Evolutionary conservation across 2,113 vertebrate genomes (phyloP).

Genomic region (Scopus umbretta): DNA sequence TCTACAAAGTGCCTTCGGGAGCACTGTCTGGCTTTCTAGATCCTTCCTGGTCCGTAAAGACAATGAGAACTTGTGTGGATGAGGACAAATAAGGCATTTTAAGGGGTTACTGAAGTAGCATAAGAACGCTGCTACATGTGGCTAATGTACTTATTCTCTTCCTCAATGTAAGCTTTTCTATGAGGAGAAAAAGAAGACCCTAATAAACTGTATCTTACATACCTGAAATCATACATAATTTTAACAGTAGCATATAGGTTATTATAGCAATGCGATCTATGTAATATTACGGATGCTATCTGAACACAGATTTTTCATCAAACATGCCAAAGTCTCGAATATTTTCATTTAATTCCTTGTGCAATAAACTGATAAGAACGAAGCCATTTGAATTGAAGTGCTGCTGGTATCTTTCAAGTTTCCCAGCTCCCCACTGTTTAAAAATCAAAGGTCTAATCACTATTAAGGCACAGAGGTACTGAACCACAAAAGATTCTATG

Average conservation of each 20-base stretch:
- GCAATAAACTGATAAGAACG: background rate
- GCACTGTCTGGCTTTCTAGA: background rate
- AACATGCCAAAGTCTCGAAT: background rate
- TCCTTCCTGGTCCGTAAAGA: background rate
- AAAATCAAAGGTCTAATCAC: background rate
- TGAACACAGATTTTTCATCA: background rate
- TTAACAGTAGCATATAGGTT: background rate
- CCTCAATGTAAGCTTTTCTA: background rate
- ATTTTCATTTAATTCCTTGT: background rate
- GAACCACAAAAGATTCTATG: background rate
- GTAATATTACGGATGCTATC: background rate
- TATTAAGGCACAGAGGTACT: background rate
- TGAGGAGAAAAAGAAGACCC: background rate
- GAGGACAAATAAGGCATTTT: background rate
- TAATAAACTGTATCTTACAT: background rate
- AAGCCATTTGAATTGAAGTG: background rate
- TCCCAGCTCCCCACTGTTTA: background rate
- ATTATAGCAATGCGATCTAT: background rate
- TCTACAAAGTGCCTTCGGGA: background rate
- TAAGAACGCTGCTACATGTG: background rate
- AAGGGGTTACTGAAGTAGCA: background rate
- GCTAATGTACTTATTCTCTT: background rate
- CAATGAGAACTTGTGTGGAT: background rate
- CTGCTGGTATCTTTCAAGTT: background rate
- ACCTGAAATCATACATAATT: background rate